Evolutionary conservation across 35 echinoderm and acorn worm species (phyloP).

Genomic region (Diadema setosum): DNA sequence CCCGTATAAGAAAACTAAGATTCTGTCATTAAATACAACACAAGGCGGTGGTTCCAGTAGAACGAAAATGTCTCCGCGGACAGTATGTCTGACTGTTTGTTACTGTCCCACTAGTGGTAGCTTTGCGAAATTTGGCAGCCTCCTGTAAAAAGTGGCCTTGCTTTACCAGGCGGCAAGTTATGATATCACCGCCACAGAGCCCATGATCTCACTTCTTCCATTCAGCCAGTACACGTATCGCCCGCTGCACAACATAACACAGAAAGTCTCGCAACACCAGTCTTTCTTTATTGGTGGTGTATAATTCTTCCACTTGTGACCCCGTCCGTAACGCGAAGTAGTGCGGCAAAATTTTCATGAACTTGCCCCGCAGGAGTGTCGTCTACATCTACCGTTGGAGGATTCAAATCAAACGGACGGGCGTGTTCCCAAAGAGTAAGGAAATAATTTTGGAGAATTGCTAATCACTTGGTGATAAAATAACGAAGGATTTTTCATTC

Average conservation of each 20-base stretch:
- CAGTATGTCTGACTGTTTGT: background rate
- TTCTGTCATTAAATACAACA: no score
- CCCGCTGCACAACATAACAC: background rate
- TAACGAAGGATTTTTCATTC: slow-evolving; percentile 3
- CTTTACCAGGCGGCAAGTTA: slow-evolving; percentile 3
- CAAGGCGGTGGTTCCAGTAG: no score
- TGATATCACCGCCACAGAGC: background rate
- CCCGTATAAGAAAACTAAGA: no score
- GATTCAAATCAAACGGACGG: slow-evolving; percentile 13
- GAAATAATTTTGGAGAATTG: slow-evolving; percentile 33
- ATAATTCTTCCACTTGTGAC: slow-evolving; percentile 15
- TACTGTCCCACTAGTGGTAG: background rate
- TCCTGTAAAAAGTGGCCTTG: slow-evolving; percentile 4
- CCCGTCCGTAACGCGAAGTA: slow-evolving; percentile 30
- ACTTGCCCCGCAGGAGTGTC: slow-evolving; percentile 13
- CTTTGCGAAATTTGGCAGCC: slow-evolving; percentile 2
- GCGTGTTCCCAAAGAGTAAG: slow-evolving; percentile 25
- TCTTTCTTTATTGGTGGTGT: slow-evolving; percentile 14
- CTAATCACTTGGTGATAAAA: background rate
- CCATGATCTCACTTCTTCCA: background rate
- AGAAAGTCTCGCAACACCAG: slow-evolving; percentile 13
- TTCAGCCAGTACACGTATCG: background rate
- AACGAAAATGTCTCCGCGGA: no score
- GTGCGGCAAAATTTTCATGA: slow-evolving; percentile 18
- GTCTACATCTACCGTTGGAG: background rate